Base-by-base conservation (phyloP, 92 coral and sea anemone genomes). In the Porites rus region DNA sequence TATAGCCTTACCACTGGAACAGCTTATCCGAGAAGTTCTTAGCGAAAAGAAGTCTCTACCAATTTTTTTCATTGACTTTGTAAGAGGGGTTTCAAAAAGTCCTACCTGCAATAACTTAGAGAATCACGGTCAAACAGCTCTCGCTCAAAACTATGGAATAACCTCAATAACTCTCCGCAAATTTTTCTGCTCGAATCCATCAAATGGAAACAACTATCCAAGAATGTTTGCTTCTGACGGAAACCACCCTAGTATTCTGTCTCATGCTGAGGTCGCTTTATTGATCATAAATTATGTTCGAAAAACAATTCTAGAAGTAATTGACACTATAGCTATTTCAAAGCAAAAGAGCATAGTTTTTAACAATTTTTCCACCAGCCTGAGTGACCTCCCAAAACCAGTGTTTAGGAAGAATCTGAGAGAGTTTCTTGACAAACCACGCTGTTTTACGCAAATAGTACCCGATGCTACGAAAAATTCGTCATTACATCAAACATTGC, bases 231-330 rank as follows among this genome's bases (percentile, higher is more conserved):
- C 87, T 18, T 72, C 79, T 19, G 93, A 90, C 19, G 90, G 93
- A 11, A 80, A 63, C 14, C 93, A 90, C 53, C 59, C 70, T 14
- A 90, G 88, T 62, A 58, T 75, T 9, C 38, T 75, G 2, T 80
- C 84, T 1, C 93, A 90, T 66, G 90, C 90, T 61, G 87, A 86
- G 20, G 76, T 90, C 52, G 88, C 93, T 4, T 46, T 75, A 1
- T 86, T 90, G 93, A 74, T 90, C 8, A 86, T 90, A 69, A 90
- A 75, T 64, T 69, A 85, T 9, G 67, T 76, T 10, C 80, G 93
- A 22, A 76, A 86, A 31, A 78, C 79, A 18, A 66, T 90, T 53
- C 38, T 86, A 76, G 7, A 58, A 9, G 63, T 50, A 17, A 46
- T 83, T 20, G 80, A 86, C 67, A 43, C 21, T 70, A 21, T 86